Base-by-base conservation (phyloP, 2,797 vertebrate genomes). In the Pseudochirops cupreus region DNA sequence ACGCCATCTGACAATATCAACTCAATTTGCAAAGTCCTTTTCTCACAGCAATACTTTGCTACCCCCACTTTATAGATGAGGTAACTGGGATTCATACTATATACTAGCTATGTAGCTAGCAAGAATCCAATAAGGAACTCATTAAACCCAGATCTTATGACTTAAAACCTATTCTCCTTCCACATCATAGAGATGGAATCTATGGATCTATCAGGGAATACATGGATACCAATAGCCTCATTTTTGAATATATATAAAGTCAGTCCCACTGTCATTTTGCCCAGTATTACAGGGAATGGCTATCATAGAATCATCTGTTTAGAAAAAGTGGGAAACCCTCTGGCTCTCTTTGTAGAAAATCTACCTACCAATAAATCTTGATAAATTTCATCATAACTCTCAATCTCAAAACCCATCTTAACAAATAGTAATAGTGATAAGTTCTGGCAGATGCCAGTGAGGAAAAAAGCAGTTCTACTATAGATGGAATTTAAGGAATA, bases 311-410 rank as follows among this genome's bases (percentile, higher is more conserved):
- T 56, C 16, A 53, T 89, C 62, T 95, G 91, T 97, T 95, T 96
- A 94, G 97, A 94, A 96, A 21, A 56, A 14, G 3, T 58, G n/a
- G 89, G 94, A 96, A 96, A 97, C 90, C 16, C 39, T 94, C 74
- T 94, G 95, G 96, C 94, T 97, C 93, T 96, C 89, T 31, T 67
- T 87, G 10, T 18, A 46, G 94, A 62, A 95, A 92, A 96, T 94
- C 56, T 0, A 21, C 91, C 39, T 50, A 50, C 10, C 39, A 26
- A 87, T 87, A 50, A 21, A 11, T 39, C 18, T 82, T 46, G 18
- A 82, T 82, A 82, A 82, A 82, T 82, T 74, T 82, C 67, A 82
- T 46, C 67, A 46, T 24, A 39, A 82, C 7, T 46, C 29, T 82
- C 16, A 39, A 46, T 18, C 18, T n/a, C n/a, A 46, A 46, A 3